Base-by-base conservation (phyloP, 2,113 vertebrate species). In the Baryphthengus martii region DNA sequence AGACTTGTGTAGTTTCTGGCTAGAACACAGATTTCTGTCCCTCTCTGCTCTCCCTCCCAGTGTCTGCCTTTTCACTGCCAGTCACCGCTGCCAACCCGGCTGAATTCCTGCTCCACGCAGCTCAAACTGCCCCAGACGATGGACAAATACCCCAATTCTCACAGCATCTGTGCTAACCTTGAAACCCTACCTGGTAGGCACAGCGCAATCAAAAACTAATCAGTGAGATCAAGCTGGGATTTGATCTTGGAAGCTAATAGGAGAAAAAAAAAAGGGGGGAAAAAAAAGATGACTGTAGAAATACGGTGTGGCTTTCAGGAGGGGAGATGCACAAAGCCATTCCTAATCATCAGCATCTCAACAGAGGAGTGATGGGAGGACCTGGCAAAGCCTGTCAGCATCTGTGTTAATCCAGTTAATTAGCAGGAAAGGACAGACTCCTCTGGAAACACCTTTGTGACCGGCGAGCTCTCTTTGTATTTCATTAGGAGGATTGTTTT, bases 401-500 rank as follows among this genome's bases (percentile, higher is more conserved):
- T 82, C 84, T 79, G 58, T 70, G 58, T 96, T 97, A 96, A 95
- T 95, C 68, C 83, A 65, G 66, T 79, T 97, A 96, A 97, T 98
- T 97, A 98, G 80, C 74, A 35, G 26, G 62, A 93, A 97, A 97
- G 85, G 94, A 95, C 77, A 55, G 78, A 66, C 53, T 89, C 90
- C 63, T 96, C 63, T 55, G 56, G 81, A 96, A 96, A 53, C 35
- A 85, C 59, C 94, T 90, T 23, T n/a, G 71, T 39, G 75, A 78
- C 0, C 2, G 73, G 67, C 74, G 66, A 61, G 42, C 45, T 92
- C 39, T 74, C 61, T 86, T 92, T 63, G 0, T 67, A 44, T 96
- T 95, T 97, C 88, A 70, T 96, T 80, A 75, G 74, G 25, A 62
- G 58, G 71, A 73, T 83, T 96, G 67, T 82, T 97, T 94, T 75